phyloP scores from a whole-genome alignment of 2,797 vertebrate species.

The Remorina albescens region DNA sequence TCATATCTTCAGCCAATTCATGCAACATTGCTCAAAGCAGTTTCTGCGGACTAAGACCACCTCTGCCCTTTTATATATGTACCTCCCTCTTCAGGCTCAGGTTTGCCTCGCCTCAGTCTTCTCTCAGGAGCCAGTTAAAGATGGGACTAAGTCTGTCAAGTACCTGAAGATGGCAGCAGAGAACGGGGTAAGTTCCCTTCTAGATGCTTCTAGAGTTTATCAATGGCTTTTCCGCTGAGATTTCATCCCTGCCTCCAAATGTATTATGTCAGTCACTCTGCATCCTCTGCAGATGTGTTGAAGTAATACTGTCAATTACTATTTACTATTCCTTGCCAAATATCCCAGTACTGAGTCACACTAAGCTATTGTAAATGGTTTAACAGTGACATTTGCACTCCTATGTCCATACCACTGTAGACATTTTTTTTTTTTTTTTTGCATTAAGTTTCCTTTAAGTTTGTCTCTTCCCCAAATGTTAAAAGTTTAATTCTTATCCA shows the following conservation, averaged over 20 bases:
- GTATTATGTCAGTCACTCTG: background rate
- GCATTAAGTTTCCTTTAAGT: background rate
- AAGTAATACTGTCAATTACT: background rate
- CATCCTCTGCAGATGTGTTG: background rate
- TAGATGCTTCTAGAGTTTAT: constrained; percentile 63
- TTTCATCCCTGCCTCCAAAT: background rate
- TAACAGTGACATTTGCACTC: background rate
- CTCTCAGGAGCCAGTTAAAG: constrained; percentile 80
- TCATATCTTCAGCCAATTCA: background rate
- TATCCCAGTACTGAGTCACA: background rate
- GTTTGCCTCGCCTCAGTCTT: constrained; percentile 90
- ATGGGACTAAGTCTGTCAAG: constrained; percentile 82
- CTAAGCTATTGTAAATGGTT: background rate
- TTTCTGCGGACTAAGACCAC: background rate
- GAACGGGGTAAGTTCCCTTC: constrained; percentile 83
- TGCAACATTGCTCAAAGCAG: background rate
- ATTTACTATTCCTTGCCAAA: background rate
- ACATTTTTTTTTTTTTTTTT: too few species aligned
- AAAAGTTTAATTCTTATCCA: background rate
- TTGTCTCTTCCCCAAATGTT: background rate
- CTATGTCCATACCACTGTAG: background rate
- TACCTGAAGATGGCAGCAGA: constrained; percentile 91
- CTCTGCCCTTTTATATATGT: background rate
- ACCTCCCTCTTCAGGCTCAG: constrained; percentile 87
- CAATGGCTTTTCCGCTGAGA: constrained; percentile 12